Base-by-base conservation (phyloP, 2,797 vertebrate species). In the Falco novaeseelandiae region DNA sequence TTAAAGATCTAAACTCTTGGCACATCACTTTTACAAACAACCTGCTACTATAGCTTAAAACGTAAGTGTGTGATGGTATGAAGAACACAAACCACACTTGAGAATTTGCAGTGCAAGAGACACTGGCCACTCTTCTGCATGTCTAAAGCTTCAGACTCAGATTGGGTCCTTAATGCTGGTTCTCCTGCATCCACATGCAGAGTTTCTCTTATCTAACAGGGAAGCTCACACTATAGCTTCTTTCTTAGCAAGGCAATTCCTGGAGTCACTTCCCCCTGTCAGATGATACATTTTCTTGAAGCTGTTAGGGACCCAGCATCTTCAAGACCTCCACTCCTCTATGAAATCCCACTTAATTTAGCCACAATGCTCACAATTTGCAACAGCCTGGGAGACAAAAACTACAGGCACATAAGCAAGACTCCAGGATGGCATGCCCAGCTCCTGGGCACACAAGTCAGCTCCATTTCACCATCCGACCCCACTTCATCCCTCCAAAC, bases 361-460 rank as follows among this genome's bases (percentile, higher is more conserved):
- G 32, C 32, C 44, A 77, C 0, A 0, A 66, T 0, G 3, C 19
- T 69, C 42, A 9, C 1, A 25, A 38, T 42, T 14, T 52, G 3
- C 36, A 40, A 49, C 58, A 87, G 27, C 26, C 15, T 42, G 34
- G 46, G 23, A 88, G 69, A 55, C 36, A 92, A 78, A 84, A 90
- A 14, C 10, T n/a, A 55, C 52, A 73, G 55, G 15, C 17, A 22
- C 46, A 9, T 3, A n/a, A 76, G 55, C 42, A 70, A 42, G 42
- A 42, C 42, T 42, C 42, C 42, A 42, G 42, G 15, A 42, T 42
- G 2, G n/a, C 0, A 0, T 18, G 17, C 14, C 55, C 12, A 14
- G 11, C 15, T 32, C 34, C 62, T 12, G n/a, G 57, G 29, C 61
- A 73, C 80, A 62, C 1, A 3, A 38, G 14, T 70, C 51, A 62